Evolutionary conservation across 2,888 invertebrate genomes (phyloP).

Genomic region (Ischnus inquisitorius): DNA sequence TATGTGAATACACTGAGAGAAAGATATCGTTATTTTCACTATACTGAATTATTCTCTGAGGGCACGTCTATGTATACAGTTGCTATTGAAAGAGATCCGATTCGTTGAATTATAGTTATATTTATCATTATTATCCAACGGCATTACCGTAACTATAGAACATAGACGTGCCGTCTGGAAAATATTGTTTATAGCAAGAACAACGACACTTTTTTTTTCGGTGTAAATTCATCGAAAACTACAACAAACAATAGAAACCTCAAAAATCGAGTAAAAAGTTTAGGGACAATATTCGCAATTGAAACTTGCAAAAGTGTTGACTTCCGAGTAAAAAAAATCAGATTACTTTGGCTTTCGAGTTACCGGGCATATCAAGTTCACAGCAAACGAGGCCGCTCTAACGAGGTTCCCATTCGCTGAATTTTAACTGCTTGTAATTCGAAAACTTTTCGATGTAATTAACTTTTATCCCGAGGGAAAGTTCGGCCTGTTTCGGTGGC

Average conservation of each 20-base stretch:
- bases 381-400: slow-evolving; percentile 3
- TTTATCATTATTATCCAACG: no score
- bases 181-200: no score
- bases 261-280: not conserved
- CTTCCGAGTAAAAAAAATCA: not conserved
- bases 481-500: not conserved
- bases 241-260: not conserved
- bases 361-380: not conserved
- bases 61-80: no score
- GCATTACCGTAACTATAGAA: no score
- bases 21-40: no score
- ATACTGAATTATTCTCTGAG: no score
- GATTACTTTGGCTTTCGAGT: slow-evolving; percentile 15
- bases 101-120: no score
- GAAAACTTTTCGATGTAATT: slow-evolving; percentile 2
- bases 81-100: no score
- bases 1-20: no score
- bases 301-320: slow-evolving; percentile 10
- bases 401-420: slow-evolving; percentile 1
- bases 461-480: not conserved
- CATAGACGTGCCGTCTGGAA: no score
- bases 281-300: not conserved
- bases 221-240: not conserved
- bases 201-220: not conserved
- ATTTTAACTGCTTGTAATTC: slow-evolving; percentile 13